Evolutionary conservation across 2,797 vertebrate species (phyloP).

Genomic region (Anableps anableps): DNA sequence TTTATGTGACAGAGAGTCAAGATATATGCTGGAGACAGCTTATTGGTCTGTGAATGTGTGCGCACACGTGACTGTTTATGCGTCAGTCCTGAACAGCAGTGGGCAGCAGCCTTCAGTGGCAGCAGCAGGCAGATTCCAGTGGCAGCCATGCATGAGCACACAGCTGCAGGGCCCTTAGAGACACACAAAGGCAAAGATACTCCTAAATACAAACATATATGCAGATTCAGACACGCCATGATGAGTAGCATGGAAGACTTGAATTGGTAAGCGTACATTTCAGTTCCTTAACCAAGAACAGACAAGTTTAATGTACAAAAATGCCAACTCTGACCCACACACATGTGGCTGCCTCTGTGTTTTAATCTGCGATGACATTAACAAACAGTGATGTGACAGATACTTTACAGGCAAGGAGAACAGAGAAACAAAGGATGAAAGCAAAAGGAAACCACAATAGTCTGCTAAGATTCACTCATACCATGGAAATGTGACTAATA

Average conservation of each 20-base stretch:
- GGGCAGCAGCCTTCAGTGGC: conserved; percentile 48
- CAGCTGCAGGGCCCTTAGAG: conserved; percentile 52
- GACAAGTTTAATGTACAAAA: neutral
- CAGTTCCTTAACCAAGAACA: conserved; percentile 1
- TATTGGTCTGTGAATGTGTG: conserved; percentile 1
- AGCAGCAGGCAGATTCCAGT: conserved; percentile 58
- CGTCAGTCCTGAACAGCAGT: conserved; percentile 51
- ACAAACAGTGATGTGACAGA: conserved; percentile 17
- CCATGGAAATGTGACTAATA: neutral
- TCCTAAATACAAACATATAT: neutral
- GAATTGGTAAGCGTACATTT: neutral
- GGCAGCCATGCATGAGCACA: conserved; percentile 63
- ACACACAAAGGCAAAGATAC: conserved; percentile 2
- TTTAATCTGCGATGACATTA: conserved; percentile 45
- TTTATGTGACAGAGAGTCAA: neutral
- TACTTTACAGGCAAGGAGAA: conserved; percentile 11
- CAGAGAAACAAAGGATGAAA: neutral
- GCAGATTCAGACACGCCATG: neutral
- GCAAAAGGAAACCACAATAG: neutral
- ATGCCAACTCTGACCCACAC: neutral
- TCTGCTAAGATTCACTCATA: neutral
- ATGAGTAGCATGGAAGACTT: neutral
- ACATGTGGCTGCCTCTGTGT: conserved; percentile 9
- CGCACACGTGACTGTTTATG: conserved; percentile 11
- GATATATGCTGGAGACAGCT: neutral